Evolutionary conservation across 2,888 invertebrate genomes (phyloP).

Genomic region (Pecten maximus): DNA sequence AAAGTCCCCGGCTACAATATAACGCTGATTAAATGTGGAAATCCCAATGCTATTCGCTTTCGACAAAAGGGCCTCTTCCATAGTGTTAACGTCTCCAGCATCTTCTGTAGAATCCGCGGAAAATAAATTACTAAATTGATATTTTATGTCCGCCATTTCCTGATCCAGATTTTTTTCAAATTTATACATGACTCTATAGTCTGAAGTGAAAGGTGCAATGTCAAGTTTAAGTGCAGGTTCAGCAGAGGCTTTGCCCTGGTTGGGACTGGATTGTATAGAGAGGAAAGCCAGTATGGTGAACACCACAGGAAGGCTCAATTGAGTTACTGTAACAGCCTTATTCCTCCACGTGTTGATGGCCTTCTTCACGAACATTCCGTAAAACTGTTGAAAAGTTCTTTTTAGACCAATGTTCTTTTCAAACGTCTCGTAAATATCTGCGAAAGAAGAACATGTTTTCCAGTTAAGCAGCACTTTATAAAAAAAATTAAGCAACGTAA

Average conservation of each 20-base stretch:
- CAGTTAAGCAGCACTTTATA: too few species aligned
- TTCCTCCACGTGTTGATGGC: conserved; percentile 87
- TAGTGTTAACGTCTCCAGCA: neutral
- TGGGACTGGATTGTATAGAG: conserved; percentile 84
- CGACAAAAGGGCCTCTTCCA: conserved; percentile 54
- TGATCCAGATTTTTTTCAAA: conserved; percentile 4
- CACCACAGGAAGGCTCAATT: conserved; percentile 87
- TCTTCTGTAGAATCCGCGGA: neutral
- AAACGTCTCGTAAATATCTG: conserved; percentile 62
- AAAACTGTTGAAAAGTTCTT: conserved; percentile 85
- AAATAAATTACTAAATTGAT: neutral
- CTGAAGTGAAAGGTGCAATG: conserved; percentile 81
- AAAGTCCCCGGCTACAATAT: conserved; percentile 78
- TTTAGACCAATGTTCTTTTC: conserved; percentile 75
- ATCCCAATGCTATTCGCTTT: conserved; percentile 72
- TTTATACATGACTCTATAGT: conserved; percentile 41
- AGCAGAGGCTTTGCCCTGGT: conserved; percentile 72
- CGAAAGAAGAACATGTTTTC: neutral
- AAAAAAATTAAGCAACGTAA: too few species aligned
- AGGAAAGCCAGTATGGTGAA: conserved; percentile 87
- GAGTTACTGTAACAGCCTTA: conserved; percentile 84
- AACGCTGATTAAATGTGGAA: conserved; percentile 78
- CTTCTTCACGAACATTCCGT: conserved; percentile 88
- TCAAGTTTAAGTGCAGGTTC: conserved; percentile 85
- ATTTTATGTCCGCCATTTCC: neutral